Conservation (phyloP, 2,888 invertebrate genomes). For the Brachylomia viminalis region DNA sequence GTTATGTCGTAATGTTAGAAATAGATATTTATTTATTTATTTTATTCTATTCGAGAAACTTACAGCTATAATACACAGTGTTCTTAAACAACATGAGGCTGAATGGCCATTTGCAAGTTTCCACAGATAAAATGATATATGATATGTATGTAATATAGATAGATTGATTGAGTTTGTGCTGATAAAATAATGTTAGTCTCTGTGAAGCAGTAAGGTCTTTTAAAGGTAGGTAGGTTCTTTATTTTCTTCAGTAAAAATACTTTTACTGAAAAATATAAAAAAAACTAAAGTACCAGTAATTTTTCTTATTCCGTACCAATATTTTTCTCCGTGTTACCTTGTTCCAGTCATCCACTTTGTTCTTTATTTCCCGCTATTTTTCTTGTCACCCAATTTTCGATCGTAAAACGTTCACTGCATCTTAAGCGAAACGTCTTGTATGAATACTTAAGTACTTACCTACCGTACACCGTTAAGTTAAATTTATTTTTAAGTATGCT, state of each 20-base stretch:
- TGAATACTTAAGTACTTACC: conserved; percentile 54
- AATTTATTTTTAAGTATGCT: conserved; percentile 5
- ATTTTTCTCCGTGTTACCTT: conserved; percentile 38
- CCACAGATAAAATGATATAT: no score
- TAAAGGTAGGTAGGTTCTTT: no score
- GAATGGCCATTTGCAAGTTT: no score
- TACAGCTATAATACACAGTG: no score
- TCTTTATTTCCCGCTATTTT: conserved; percentile 41
- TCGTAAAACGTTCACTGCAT: conserved; percentile 55
- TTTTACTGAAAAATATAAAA: background rate
- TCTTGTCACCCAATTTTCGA: conserved; percentile 56
- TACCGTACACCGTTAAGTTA: conserved; percentile 7
- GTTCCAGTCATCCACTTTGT: conserved; percentile 19
- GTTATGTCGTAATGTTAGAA: no score
- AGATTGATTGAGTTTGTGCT: background rate
- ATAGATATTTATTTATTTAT: no score
- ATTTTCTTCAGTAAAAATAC: no score
- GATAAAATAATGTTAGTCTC: background rate
- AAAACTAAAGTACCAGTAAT: background rate
- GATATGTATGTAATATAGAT: no score
- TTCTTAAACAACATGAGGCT: no score
- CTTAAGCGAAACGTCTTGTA: conserved; percentile 34
- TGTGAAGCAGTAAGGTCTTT: background rate
- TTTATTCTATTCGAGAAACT: no score
- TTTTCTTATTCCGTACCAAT: conserved; percentile 10